Conservation (phyloP, 2,113 vertebrate species). For the Phaethon lepturus region DNA sequence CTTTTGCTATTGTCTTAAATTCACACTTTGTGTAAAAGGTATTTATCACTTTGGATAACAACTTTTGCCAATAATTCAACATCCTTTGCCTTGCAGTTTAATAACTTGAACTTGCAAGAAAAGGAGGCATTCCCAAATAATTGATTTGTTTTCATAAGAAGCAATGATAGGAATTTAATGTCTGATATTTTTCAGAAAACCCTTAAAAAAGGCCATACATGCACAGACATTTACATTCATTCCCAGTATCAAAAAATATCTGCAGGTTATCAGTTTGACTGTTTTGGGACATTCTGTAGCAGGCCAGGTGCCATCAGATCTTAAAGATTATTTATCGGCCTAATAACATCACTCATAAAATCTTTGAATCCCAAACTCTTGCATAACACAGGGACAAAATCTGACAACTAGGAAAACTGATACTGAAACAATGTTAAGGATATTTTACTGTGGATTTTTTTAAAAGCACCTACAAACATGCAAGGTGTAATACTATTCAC, state of each 20-base stretch:
- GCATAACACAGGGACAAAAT: neutral
- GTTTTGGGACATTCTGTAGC: neutral
- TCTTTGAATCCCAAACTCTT: neutral
- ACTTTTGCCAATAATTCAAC: neutral
- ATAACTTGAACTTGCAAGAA: neutral
- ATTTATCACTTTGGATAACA: neutral
- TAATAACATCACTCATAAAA: neutral
- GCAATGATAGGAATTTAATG: neutral
- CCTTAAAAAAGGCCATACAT: neutral
- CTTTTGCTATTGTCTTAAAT: neutral
- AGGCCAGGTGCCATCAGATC: neutral
- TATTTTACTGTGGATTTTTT: neutral
- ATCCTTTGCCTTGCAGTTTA: neutral
- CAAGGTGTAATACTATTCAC: neutral
- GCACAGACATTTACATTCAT: neutral
- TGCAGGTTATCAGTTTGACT: neutral
- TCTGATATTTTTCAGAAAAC: neutral
- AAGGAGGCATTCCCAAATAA: neutral
- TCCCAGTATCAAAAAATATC: neutral
- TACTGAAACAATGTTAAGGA: neutral
- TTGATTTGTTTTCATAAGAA: neutral
- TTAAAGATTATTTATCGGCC: neutral
- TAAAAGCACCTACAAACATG: neutral
- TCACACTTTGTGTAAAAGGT: neutral
- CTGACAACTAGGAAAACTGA: neutral